Conservation (phyloP, 2,113 vertebrate species). For the Boleophthalmus pectinirostris region DNA sequence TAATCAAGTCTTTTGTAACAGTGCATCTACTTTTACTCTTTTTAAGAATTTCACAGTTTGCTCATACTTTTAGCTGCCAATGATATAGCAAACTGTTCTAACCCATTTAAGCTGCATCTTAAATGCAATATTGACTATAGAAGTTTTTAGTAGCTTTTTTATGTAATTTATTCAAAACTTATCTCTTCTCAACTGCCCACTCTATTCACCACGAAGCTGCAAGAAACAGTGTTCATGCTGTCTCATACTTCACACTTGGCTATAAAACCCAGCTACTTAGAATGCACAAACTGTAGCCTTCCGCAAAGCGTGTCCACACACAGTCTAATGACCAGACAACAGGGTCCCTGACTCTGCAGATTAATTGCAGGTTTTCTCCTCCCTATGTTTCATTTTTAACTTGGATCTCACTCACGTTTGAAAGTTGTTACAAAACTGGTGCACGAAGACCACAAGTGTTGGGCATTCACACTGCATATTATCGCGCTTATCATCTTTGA, state of each 20-base stretch:
- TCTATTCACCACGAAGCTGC: constrained; percentile 55
- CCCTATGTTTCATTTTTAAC: background rate
- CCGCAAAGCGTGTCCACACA: constrained; percentile 26
- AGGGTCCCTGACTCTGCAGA: constrained; percentile 15
- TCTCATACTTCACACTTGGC: constrained; percentile 52
- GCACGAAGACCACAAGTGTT: background rate
- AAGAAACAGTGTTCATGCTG: constrained; percentile 56
- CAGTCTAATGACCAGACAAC: background rate
- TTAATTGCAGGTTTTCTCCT: constrained; percentile 10
- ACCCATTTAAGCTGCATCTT: too few relatives aligned
- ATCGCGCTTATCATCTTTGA: background rate
- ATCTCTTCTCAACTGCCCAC: constrained; percentile 41
- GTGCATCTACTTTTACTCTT: background rate
- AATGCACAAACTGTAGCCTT: constrained; percentile 57
- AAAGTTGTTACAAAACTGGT: background rate
- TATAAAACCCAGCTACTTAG: constrained; percentile 60
- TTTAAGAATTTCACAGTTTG: constrained; percentile 41
- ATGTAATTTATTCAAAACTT: constrained; percentile 18
- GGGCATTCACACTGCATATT: background rate
- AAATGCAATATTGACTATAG: too few relatives aligned
- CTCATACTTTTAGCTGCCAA: constrained; percentile 29
- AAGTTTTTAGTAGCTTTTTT: constrained; percentile 42
- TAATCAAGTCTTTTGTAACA: background rate
- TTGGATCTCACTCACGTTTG: background rate
- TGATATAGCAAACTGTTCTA: background rate